Base-by-base conservation (phyloP, 1,140 invertebrate species). In the Polypedilum vanderplanki region DNA sequence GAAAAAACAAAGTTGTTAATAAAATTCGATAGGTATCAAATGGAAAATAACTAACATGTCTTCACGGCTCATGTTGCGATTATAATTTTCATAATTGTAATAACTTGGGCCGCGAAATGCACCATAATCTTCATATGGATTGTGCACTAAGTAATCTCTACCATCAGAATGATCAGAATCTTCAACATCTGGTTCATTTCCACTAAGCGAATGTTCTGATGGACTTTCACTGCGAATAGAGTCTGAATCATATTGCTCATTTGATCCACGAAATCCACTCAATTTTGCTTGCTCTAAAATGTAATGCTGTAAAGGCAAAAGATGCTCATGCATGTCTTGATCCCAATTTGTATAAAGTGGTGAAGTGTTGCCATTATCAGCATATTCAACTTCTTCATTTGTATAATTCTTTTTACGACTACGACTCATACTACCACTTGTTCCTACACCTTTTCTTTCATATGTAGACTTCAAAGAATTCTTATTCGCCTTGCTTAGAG, bases 291-390 rank as follows among this genome's bases (percentile, higher is more conserved):
- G 91, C 80, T 95, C 93, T 77, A 95, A 85, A 74, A 96, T 93
- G 79, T 95, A 95, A 81, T 95, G 91, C 80, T 95, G 93, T 74
- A 96, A 84, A 3, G 93, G 93, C 78, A 94, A 81, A 73, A 94
- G 83, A 81, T 94, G 91, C 78, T 88, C 86, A 73, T 88, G 87
- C 83, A 87, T 86, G 78, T 87, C 87, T 78, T 86, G 84, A 79
- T 90, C 89, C 85, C 90, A 89, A 81, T 92, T 91, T 75, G 88
- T 90, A 79, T 91, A 91, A 40, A 91, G 80, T 0, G 90, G 90
- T 15, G 87, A 87, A 10, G 84, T 86, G 64, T 86, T 86, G 0
- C 85, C 86, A 41, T 87, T 87, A n/a, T 87, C 86, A 70, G 17
- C 17, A 3, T 86, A 85, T 74, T 86, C 86, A 22, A 80, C 80